These are phyloP conservation scores for Microchrysa polita DNA, from an alignment of 2,888 invertebrate species.

Conservation along the genomic window DNA sequence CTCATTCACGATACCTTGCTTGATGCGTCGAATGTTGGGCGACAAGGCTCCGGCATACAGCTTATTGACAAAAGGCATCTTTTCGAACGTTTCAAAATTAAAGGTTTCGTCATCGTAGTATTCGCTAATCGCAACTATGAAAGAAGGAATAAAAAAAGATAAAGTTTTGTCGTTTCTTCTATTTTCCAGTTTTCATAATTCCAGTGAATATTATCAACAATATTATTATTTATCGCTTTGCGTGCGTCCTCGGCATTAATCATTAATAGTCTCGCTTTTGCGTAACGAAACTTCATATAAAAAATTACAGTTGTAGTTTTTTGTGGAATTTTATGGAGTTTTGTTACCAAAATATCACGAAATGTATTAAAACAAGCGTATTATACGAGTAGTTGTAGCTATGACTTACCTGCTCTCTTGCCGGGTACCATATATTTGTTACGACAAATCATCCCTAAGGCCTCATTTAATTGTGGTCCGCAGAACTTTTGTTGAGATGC, in stretches of 20 bases:
- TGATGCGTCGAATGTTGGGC: slow-evolving; percentile 29
- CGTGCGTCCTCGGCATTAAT: no score
- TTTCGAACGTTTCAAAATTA: not conserved
- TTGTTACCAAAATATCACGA: not conserved
- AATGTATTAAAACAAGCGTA: not conserved
- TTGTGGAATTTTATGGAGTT: no score
- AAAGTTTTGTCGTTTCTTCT: no score
- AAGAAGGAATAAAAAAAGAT: not conserved
- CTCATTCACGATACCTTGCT: slow-evolving; percentile 20
- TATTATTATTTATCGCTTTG: no score
- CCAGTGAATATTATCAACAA: no score
- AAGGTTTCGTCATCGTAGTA: slow-evolving; percentile 25
- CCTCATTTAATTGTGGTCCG: slow-evolving; percentile 17
- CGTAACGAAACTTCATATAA: no score
- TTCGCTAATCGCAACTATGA: slow-evolving; percentile 15
- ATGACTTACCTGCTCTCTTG: slow-evolving; percentile 29
- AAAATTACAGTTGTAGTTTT: no score
- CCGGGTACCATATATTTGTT: slow-evolving; percentile 4
- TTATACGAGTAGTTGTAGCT: not conserved
- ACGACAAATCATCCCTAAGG: slow-evolving; percentile 15
- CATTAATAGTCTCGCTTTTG: no score
- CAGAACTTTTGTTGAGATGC: slow-evolving; percentile 23
- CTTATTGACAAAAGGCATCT: slow-evolving; percentile 19
- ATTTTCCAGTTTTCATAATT: no score
- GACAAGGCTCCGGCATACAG: slow-evolving; percentile 9